Percentiles rank a stretch among this genome's conserved stretches.
phyloP scores from a whole-genome alignment of 1,140 invertebrate species.

The Hycleus phaleratus region DNA sequence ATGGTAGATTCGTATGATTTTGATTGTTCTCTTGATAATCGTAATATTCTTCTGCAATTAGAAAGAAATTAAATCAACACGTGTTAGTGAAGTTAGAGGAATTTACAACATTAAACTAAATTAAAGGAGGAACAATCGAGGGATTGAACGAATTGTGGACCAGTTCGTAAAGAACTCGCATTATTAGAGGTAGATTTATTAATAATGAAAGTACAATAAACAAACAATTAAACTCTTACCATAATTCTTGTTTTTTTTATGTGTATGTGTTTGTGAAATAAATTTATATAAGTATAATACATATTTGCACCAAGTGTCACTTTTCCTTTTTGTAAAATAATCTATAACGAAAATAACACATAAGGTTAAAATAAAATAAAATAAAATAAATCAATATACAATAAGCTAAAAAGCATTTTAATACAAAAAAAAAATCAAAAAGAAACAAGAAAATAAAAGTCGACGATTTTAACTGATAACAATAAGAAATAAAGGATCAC shows the following conservation, averaged over 20 bases:
- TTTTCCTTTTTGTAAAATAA: conserved; percentile 18
- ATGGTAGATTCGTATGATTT: conserved; percentile 35
- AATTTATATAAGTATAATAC: conserved; percentile 26
- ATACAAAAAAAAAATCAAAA: conserved; percentile 10
- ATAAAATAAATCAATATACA: conserved; percentile 1
- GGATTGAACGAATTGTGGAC: neutral
- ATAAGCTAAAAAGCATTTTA: conserved; percentile 16
- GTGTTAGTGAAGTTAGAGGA: too few relatives aligned
- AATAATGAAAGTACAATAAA: conserved; percentile 39
- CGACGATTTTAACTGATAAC: too few relatives aligned
- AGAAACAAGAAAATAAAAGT: neutral
- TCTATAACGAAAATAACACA: conserved; percentile 23
- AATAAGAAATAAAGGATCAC: too few relatives aligned
- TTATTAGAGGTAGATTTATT: conserved; percentile 41
- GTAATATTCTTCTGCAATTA: conserved; percentile 30
- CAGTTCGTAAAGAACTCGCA: neutral
- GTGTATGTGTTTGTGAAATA: conserved; percentile 21
- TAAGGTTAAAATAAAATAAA: conserved; percentile 13
- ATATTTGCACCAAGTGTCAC: conserved; percentile 24
- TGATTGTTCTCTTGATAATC: conserved; percentile 37
- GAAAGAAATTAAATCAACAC: too few relatives aligned
- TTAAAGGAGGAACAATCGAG: too few relatives aligned
- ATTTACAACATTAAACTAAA: too few relatives aligned
- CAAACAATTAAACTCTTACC: conserved; percentile 30
- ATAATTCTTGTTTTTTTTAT: conserved; percentile 9